These are phyloP conservation scores for Herpailurus yagouaroundi DNA, from an alignment of 2,113 vertebrate genomes.

Conservation along the genomic window DNA sequence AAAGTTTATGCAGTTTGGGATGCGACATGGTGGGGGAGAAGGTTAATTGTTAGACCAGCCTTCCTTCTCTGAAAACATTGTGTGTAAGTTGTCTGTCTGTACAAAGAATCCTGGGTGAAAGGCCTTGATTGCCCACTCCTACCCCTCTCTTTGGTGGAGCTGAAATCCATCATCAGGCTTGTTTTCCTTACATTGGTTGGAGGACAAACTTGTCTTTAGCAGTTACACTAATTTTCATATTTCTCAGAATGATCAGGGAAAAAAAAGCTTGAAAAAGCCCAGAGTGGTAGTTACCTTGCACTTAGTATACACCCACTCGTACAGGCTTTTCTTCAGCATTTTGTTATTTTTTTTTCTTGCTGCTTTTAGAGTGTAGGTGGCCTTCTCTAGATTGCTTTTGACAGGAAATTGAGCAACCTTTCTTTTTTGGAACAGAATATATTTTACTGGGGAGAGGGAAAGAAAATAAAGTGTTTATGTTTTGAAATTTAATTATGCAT, in stretches of 20 bases:
- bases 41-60: not conserved
- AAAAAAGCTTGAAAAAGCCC: conserved; percentile 41
- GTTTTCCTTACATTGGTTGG: conserved; percentile 2
- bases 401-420: conserved; percentile 78
- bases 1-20: too few relatives aligned
- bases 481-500: conserved; percentile 73
- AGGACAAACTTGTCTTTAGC: conserved; percentile 45
- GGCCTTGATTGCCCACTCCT: not conserved
- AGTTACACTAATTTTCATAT: conserved; percentile 47
- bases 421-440: conserved; percentile 78
- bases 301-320: conserved; percentile 68
- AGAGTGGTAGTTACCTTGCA: conserved; percentile 27
- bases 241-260: conserved; percentile 56
- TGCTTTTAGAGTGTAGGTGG: conserved; percentile 82
- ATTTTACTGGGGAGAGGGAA: conserved; percentile 77
- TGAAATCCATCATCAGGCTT: not conserved
- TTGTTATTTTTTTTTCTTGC: conserved; percentile 75
- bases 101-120: not conserved
- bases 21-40: too few relatives aligned
- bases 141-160: not conserved
- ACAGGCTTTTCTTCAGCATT: conserved; percentile 75
- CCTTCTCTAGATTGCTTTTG: conserved; percentile 83
- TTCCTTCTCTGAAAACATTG: not conserved
- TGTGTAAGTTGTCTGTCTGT: not conserved
- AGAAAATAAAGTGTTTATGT: conserved; percentile 67